Conservation (phyloP, 1,140 invertebrate species). For the Artemia franciscana region DNA sequence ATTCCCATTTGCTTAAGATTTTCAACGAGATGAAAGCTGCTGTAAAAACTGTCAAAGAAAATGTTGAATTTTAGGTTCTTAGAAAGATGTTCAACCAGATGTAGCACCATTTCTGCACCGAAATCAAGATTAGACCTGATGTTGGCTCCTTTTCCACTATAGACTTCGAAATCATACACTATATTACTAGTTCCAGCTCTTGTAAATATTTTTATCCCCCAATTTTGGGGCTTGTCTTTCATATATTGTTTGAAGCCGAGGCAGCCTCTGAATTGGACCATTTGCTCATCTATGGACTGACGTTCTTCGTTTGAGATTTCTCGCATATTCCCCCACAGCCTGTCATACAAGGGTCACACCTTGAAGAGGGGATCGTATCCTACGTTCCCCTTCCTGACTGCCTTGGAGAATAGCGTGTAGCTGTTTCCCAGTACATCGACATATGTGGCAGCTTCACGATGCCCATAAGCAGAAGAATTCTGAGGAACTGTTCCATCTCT, state of each 20-base stretch:
- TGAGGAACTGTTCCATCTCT: too few species aligned
- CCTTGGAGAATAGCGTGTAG: too few species aligned
- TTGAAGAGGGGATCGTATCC: too few species aligned
- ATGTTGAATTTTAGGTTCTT: slow-evolving; percentile 4
- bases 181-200: slow-evolving; percentile 13
- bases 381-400: too few species aligned
- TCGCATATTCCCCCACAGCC: too few species aligned
- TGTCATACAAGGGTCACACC: too few species aligned
- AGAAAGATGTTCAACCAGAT: slow-evolving; percentile 3
- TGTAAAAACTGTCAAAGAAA: slow-evolving; percentile 13
- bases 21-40: slow-evolving; percentile 5
- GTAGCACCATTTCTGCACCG: not conserved
- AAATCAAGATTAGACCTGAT: not conserved
- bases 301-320: too few species aligned
- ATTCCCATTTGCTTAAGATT: slow-evolving; percentile 4
- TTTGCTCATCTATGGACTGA: slow-evolving; percentile 18
- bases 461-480: too few species aligned
- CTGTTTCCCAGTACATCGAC: too few species aligned
- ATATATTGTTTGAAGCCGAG: slow-evolving; percentile 13
- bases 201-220: slow-evolving; percentile 14
- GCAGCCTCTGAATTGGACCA: slow-evolving; percentile 16
- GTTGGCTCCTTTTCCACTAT: slow-evolving; percentile 13
- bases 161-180: slow-evolving; percentile 14
- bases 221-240: slow-evolving; percentile 12
- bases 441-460: too few species aligned